Base-by-base conservation (phyloP, 2,888 invertebrate species). In the Barypeithes pellucidus region DNA sequence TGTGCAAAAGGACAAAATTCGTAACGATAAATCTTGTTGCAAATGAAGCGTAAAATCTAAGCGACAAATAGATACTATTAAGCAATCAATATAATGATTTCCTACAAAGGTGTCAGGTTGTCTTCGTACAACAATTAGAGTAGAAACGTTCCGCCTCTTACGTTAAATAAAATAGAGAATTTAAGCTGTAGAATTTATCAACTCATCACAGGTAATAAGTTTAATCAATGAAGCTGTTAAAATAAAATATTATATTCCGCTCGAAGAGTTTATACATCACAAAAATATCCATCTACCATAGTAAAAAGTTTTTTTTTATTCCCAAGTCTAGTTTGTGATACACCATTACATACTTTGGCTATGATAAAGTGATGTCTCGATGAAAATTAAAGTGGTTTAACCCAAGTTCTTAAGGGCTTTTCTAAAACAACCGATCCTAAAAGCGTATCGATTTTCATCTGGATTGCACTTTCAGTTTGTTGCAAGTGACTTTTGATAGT, bases 61-160 rank as follows among this genome's bases (percentile, higher is more conserved):
- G 67, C 29, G 67, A 67, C 67, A 67, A 67, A 67, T 67, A 67
- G 67, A 60, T 9, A 67, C 50, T 50, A 67, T 60, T 67, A 67
- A 50, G 67, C 50, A 67, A 67, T 67, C 59, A 36, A 59, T 60
- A 59, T 36, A 67, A 67, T 67, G 60, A 60, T 67, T 67, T 67
- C 54, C 66, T 52, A 33, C 36, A 12, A 41, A 60, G 29, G 43
- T 66, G 66, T 54, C 66, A 57, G 12, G 24, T 54, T 66, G 57
- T 24, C 57, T 54, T 41, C 12, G 41, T n/a, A 66, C 66, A 52
- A 66, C 66, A 52, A 66, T 66, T 11, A 66, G 29, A 54, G 33
- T 16, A 16, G 33, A 11, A 52, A 52, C 65, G 33, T 16, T n/a
- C n/a, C n/a, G n/a, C 33, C 47, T 29, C 16, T 29, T 18, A 39